phyloP scores from a whole-genome alignment of 2,797 vertebrate species.

The Hyperoplus lanceolatus region DNA sequence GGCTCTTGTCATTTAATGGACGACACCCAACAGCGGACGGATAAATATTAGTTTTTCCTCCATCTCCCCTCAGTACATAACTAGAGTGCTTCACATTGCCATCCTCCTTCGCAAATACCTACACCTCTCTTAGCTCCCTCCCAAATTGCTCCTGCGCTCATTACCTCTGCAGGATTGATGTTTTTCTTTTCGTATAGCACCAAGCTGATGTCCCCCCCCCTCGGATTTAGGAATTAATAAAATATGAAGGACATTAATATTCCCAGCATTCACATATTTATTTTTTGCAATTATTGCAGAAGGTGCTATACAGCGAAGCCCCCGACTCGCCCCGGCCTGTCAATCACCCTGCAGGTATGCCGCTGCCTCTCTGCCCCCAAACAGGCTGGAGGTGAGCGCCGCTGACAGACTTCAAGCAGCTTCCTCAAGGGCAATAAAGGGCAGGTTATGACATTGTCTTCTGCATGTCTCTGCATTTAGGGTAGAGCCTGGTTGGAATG shows the following conservation, averaged over 20 bases:
- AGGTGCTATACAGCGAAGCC: constrained; percentile 45
- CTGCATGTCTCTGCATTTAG: constrained; percentile 46
- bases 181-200: constrained; percentile 83
- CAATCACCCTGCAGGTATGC: constrained; percentile 75
- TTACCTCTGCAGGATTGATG: constrained; percentile 82
- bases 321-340: constrained; percentile 67
- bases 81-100: constrained; percentile 59
- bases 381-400: constrained; percentile 68
- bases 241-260: constrained; percentile 88
- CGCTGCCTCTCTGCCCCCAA: constrained; percentile 56
- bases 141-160: constrained; percentile 73
- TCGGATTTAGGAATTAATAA: constrained; percentile 84
- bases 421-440: constrained; percentile 72
- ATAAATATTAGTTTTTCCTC: constrained; percentile 79
- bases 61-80: constrained; percentile 63
- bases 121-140: constrained; percentile 29
- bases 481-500: constrained; percentile 32
- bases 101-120: constrained; percentile 9
- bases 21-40: constrained; percentile 55
- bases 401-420: constrained; percentile 77
- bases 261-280: constrained; percentile 60
- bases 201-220: constrained; percentile 71
- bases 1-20: constrained; percentile 72
- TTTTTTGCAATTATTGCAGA: constrained; percentile 77
- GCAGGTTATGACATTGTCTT: constrained; percentile 57